These are phyloP conservation scores for Probaryconus sp. DNA, from an alignment of 1,140 invertebrate genomes.

Conservation along the genomic window DNA sequence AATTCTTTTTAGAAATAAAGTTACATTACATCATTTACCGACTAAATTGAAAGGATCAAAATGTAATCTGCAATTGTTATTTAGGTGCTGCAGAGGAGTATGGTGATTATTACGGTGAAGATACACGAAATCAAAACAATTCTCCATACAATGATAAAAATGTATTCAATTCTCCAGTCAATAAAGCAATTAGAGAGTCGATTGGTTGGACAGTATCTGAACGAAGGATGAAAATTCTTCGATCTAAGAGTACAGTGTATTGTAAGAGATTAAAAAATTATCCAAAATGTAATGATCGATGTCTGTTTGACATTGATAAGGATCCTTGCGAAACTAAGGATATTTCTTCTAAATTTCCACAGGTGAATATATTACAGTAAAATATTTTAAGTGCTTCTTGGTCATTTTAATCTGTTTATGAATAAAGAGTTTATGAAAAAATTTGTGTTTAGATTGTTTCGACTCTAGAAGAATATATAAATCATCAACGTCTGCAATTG, in stretches of 20 bases:
- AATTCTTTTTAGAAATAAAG: neutral
- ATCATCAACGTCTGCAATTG: constrained; percentile 59
- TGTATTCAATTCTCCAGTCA: neutral
- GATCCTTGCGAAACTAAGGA: constrained; percentile 71
- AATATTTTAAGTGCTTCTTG: constrained; percentile 7
- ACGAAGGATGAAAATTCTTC: neutral
- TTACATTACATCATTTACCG: too few species aligned
- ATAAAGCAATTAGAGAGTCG: neutral
- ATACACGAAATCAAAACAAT: neutral
- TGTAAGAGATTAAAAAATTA: constrained; percentile 26
- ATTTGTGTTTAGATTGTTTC: constrained; percentile 6
- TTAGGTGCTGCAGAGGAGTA: neutral
- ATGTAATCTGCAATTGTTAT: neutral
- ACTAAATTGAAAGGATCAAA: too few species aligned
- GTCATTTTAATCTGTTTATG: neutral
- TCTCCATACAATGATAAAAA: neutral
- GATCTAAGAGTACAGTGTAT: constrained; percentile 25
- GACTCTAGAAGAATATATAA: constrained; percentile 62
- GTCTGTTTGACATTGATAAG: constrained; percentile 64
- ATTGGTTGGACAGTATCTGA: neutral
- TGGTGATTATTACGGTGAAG: neutral
- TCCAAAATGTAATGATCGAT: constrained; percentile 53
- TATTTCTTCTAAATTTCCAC: constrained; percentile 55
- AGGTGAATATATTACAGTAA: constrained; percentile 45
- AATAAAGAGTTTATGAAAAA: neutral